These are phyloP conservation scores for Hoplodrina blanda DNA, from an alignment of 2,888 invertebrate genomes.

Conservation along the genomic window DNA sequence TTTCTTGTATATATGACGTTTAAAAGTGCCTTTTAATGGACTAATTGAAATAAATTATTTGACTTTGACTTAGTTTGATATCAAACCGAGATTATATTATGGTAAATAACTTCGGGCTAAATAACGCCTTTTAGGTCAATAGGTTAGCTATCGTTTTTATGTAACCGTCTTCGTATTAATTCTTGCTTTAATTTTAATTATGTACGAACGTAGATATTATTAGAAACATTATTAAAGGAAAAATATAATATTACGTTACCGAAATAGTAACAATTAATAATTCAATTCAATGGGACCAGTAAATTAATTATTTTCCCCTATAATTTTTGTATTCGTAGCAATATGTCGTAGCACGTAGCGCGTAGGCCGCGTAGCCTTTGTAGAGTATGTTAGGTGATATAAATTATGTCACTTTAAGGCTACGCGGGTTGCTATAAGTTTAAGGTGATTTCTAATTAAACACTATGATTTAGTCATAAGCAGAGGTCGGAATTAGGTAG, in stretches of 20 bases:
- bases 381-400: slow-evolving; percentile 36
- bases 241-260: background rate
- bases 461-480: no score
- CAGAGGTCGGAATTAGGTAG: no score
- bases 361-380: slow-evolving; percentile 47
- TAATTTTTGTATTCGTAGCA: slow-evolving; percentile 12
- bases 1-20: no score
- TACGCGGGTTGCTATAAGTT: slow-evolving; percentile 13
- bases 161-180: background rate
- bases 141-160: slow-evolving; percentile 5
- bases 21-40: no score
- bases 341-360: slow-evolving; percentile 23
- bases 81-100: no score
- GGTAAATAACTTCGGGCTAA: slow-evolving; percentile 7
- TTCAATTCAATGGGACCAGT: background rate
- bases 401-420: slow-evolving; percentile 11
- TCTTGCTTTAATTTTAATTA: slow-evolving; percentile 4
- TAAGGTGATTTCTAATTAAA: background rate
- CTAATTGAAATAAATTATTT: no score
- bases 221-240: background rate
- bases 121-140: slow-evolving; percentile 28
- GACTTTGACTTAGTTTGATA: no score
- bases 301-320: background rate
- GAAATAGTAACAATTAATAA: slow-evolving; percentile 11
- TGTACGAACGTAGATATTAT: slow-evolving; percentile 3